Evolutionary conservation across 2,888 invertebrate species (phyloP).

Genomic region (Metellina segmentata): DNA sequence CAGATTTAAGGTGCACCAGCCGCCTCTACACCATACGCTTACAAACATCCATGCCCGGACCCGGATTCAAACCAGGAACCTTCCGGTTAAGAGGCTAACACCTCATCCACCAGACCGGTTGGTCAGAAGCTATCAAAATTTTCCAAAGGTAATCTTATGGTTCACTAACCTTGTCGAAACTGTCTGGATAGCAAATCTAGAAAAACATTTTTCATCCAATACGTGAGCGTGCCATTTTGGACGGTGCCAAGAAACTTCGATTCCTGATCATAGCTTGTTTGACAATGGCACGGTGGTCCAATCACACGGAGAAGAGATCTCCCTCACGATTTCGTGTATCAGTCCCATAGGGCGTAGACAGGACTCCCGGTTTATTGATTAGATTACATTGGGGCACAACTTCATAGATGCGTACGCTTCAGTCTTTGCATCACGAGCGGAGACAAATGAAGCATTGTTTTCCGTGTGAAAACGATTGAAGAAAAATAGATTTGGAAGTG

Average conservation of each 20-base stretch:
- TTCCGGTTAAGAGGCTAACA: no score
- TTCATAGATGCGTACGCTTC: no score
- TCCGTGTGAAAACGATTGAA: no score
- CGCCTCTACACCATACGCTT: no score
- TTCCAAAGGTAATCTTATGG: not conserved
- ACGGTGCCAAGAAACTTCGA: not conserved
- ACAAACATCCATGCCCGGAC: no score
- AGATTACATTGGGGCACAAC: no score
- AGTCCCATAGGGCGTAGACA: not conserved
- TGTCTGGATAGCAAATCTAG: not conserved
- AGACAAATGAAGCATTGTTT: no score
- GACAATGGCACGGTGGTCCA: not conserved
- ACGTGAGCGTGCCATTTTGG: not conserved
- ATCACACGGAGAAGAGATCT: not conserved
- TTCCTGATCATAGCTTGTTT: not conserved
- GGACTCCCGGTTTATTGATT: not conserved
- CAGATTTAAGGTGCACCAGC: no score
- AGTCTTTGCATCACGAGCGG: no score
- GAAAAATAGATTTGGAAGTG: no score
- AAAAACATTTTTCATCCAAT: not conserved
- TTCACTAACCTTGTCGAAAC: not conserved
- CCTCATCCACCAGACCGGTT: no score
- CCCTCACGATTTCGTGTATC: not conserved
- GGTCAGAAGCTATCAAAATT: not conserved
- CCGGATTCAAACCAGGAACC: no score